These are phyloP conservation scores for Chromis chromis DNA, from an alignment of 2,797 vertebrate species.

Conservation along the genomic window DNA sequence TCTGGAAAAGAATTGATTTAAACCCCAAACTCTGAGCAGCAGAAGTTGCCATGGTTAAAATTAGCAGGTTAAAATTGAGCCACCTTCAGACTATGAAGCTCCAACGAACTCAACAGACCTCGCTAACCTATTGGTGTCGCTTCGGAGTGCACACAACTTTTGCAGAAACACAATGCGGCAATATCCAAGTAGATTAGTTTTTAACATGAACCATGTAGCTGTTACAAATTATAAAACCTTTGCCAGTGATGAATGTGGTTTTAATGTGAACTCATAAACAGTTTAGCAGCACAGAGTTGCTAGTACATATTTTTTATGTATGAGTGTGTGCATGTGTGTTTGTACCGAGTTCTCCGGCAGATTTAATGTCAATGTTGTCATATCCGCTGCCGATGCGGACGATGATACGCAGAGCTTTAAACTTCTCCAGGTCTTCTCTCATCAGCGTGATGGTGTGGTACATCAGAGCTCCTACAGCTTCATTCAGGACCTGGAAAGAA, in stretches of 20 bases:
- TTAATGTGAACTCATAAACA: not conserved
- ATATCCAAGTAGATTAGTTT: not conserved
- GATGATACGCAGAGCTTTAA: slow-evolving; percentile 97
- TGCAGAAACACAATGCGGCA: not conserved
- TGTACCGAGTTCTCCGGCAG: slow-evolving; percentile 94
- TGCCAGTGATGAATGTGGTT: not conserved
- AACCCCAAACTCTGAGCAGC: no score
- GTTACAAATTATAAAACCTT: not conserved
- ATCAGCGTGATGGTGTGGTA: slow-evolving; percentile 99
- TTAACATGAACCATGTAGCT: no score
- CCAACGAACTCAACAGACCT: no score
- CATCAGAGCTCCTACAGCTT: slow-evolving; percentile 98
- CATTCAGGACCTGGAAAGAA: slow-evolving; percentile 92
- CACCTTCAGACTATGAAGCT: no score
- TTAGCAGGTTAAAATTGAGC: no score
- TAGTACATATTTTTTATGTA: not conserved
- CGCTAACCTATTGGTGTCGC: no score
- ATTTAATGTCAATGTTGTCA: slow-evolving; percentile 99
- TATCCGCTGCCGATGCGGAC: slow-evolving; percentile 98
- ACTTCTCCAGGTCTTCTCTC: slow-evolving; percentile 98
- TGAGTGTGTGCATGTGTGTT: not conserved
- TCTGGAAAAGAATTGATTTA: no score
- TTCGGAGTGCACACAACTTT: no score
- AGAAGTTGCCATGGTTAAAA: no score
- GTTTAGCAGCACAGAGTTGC: not conserved